Evolutionary conservation across 2,797 vertebrate species (phyloP), one percentile per base, ranked within the genome.

Genomic region (Microctenopoma lineatum): DNA sequence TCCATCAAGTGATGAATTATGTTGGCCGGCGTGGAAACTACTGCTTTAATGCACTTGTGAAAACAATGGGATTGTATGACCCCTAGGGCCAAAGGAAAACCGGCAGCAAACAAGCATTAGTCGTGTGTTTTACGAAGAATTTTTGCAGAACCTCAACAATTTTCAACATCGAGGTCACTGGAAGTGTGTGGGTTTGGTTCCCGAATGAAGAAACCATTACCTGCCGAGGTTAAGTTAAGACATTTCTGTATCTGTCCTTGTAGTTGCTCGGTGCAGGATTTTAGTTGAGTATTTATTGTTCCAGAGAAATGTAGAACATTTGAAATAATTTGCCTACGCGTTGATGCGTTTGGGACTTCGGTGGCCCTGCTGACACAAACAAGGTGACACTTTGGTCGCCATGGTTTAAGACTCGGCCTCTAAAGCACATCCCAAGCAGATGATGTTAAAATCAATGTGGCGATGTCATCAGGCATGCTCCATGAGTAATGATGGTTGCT

Each of bases 391-490:
- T 80, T 47, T 52, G 66, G 81, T 76, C 52, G 27, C 54, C 61
- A 70, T 64, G 48, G 77, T 90, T 90, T 87, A 87, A 86, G 77
- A 80, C 73, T 53, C 27, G 10, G 46, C 47, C 55, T 64, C 77
- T 54, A 66, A 78, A 75, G 77, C 84, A 65, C 87, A 84, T 46
- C 80, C 80, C 73, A 59, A 84, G 62, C 75, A 86, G 87, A 89
- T 90, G 86, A 92, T 92, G 84, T 89, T 85, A 84, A 87, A 88
- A 94, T 93, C 93, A 92, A 92, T 93, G 90, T 9, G 67, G 60
- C 83, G 86, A 85, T 92, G 89, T 90, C 90, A 89, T 79, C 85
- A 46, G 78, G 66, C 66, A 54, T 16, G 66, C 71, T 78, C 52
- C 68, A 52, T 76, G 80, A 87, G 78, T 80, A 86, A 88, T 84